Evolutionary conservation across 2,113 vertebrate genomes (phyloP), one percentile per base, ranked within the genome.

Genomic region (Aptenodytes forsteri): DNA sequence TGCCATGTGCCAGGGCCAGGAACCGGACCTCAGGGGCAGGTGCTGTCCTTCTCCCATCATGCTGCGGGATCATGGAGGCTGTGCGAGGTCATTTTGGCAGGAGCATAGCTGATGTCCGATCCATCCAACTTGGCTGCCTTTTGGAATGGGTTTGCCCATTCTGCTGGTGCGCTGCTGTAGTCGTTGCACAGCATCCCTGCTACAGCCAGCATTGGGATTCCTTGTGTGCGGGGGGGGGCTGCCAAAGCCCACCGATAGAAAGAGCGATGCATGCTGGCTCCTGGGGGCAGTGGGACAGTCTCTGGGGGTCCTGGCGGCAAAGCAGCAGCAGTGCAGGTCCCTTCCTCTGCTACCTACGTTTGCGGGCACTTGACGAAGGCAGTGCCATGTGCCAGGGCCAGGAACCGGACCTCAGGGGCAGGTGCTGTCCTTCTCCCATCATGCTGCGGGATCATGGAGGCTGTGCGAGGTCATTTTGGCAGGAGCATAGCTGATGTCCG

Each of bases 171-270:
- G 2, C 18, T 36, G 61, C 34, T n/a, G 17, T 13, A 7, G 38
- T 29, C 10, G 4, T 22, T 27, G 2, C 0, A 0, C 59, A 36
- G 76, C 26, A 8, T 38, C 21, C 29, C 40, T n/a, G 36, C 22
- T 0, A 0, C 64, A 52, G 11, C 3, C 42, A 17, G 50, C 7
- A 1, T 6, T 1, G 10, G 22, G 27, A 26, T 44, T 82, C 50
- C 40, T 32, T 2, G 2, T 1, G 2, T 5, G 21, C 3, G 1
- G 27, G n/a, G 13, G 4, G 2, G 3, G 0, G 10, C n/a, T 77
- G 55, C 27, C 21, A 17, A 34, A 84, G 26, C 15, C 25, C 9
- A 4, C 26, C 3, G 2, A 3, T 6, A 30, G 18, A 36, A 15
- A 27, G 29, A 42, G 16, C 0, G 7, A 36, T 3, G 7, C 0